A percentile compares a stretch with the other conserved stretches of the same genome.
Conservation (phyloP, 2,888 invertebrate genomes). For the Lycophotia porphyrea region DNA sequence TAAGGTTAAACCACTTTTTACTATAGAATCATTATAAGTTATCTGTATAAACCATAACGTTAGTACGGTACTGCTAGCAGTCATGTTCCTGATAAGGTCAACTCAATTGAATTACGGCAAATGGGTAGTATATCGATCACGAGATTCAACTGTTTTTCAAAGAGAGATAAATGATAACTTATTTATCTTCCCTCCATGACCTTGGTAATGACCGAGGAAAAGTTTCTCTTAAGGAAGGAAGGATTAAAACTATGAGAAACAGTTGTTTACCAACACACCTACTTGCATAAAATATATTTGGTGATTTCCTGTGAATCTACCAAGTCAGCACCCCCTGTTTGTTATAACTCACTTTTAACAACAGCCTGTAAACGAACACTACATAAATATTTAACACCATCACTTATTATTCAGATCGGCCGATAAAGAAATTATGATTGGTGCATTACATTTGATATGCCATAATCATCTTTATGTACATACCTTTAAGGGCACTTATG, state of each 20-base stretch:
- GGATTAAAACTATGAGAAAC: neutral
- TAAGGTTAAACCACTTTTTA: neutral
- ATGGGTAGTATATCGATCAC: no score
- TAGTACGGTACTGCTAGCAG: neutral
- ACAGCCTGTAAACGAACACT: slow-evolving; percentile 53
- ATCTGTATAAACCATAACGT: neutral
- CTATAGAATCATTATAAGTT: no score
- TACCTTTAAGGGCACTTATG: slow-evolving; percentile 72
- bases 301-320: slow-evolving; percentile 13
- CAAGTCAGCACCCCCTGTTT: slow-evolving; percentile 38
- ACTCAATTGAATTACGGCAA: neutral
- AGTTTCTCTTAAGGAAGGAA: neutral
- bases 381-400: slow-evolving; percentile 80
- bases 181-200: neutral
- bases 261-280: neutral
- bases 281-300: slow-evolving; percentile 9
- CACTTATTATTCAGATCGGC: slow-evolving; percentile 75
- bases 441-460: slow-evolving; percentile 76
- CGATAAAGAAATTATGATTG: slow-evolving; percentile 83
- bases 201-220: slow-evolving; percentile 13
- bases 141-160: neutral
- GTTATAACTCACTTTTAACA: slow-evolving; percentile 63
- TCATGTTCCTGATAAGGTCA: neutral
- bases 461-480: slow-evolving; percentile 74
- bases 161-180: slow-evolving; percentile 1